Evolutionary conservation across 2,113 vertebrate species (phyloP).

Genomic region (Dendrocopos noguchii): DNA sequence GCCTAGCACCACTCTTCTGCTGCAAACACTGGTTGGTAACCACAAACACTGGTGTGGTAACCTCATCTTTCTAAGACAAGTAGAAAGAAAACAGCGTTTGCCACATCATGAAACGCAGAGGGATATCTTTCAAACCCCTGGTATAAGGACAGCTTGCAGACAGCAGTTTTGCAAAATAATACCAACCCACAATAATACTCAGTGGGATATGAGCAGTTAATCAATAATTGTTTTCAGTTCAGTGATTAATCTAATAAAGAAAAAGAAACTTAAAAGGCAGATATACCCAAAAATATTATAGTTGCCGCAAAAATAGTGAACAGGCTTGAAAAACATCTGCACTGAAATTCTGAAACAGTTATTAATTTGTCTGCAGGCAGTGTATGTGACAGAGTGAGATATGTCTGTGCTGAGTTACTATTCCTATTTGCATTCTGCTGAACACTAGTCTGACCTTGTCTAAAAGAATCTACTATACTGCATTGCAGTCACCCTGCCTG

Average conservation of each 20-base stretch:
- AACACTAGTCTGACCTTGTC: constrained; percentile 38
- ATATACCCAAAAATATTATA: neutral
- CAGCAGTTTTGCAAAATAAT: neutral
- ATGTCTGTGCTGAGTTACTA: constrained; percentile 8
- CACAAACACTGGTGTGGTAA: neutral
- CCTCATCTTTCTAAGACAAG: neutral
- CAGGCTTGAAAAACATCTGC: neutral
- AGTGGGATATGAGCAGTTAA: neutral
- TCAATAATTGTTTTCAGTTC: neutral
- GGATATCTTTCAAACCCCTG: neutral
- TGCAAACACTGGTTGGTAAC: neutral
- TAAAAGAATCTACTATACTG: constrained; percentile 10
- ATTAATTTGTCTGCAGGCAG: constrained; percentile 35
- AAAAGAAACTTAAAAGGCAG: neutral
- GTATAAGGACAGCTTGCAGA: neutral
- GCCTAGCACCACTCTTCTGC: neutral
- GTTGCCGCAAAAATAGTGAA: neutral
- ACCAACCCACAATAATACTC: neutral
- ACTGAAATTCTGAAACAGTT: constrained; percentile 39
- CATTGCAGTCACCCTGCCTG: neutral
- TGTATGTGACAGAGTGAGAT: neutral
- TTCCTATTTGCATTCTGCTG: constrained; percentile 50
- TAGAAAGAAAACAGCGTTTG: neutral
- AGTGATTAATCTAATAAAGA: neutral
- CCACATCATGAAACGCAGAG: neutral